A percentile compares a stretch with the other conserved stretches of the same genome.
These are phyloP conservation scores for Catagonus wagneri DNA, from an alignment of 2,113 vertebrate species.

Conservation along the genomic window DNA sequence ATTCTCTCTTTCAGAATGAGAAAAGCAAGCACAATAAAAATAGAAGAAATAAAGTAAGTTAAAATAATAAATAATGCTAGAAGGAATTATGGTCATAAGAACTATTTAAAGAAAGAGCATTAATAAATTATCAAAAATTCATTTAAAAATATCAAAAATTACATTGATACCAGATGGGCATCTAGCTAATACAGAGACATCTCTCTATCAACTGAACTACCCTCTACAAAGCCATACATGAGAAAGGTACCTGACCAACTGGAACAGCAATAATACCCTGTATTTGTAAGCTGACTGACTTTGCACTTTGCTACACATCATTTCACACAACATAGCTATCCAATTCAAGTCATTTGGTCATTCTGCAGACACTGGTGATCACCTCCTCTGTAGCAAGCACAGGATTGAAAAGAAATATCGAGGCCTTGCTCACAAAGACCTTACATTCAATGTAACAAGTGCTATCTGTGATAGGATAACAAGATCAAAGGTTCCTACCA, in stretches of 20 bases:
- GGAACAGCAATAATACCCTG: neutral
- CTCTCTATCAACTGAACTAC: neutral
- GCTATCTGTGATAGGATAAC: neutral
- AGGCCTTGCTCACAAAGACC: neutral
- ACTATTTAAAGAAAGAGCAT: neutral
- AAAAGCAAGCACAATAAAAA: constrained; percentile 54
- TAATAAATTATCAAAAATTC: constrained; percentile 30
- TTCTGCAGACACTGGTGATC: neutral
- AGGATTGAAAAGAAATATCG: neutral
- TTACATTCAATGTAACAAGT: neutral
- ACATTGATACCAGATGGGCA: neutral
- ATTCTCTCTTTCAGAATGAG: constrained; percentile 23
- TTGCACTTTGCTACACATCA: neutral
- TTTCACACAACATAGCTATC: neutral
- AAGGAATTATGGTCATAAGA: neutral
- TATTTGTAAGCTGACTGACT: neutral
- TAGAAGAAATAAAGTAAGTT: constrained; percentile 51
- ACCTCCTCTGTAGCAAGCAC: neutral
- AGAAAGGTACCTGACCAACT: neutral
- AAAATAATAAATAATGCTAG: neutral
- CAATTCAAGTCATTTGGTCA: neutral
- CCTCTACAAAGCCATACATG: neutral
- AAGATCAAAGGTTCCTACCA: neutral
- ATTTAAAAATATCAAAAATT: constrained; percentile 32
- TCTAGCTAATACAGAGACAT: neutral